Evolutionary conservation across 1,140 invertebrate species (phyloP), one percentile per base, ranked within the genome.

Genomic region (Rhopalosiphum maidis): DNA sequence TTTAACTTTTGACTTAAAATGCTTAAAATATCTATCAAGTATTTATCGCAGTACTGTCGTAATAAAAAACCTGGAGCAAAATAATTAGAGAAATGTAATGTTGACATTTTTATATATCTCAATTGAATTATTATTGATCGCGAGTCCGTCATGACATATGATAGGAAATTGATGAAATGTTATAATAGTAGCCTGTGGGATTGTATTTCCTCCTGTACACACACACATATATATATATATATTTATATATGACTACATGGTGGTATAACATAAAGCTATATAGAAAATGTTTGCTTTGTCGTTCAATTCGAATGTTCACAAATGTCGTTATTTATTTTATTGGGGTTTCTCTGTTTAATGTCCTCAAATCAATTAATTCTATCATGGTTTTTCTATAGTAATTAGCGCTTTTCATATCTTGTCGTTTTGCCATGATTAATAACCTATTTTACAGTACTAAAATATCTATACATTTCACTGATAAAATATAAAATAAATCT

Each of bases 351-450:
- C 15, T 86, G 25, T 86, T 86, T 86, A 46, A 25, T 18, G 85
- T 86, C 46, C 86, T n/a, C 30, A n/a, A 87, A 87, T 87, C 35
- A 48, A 87, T 87, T 87, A 87, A 87, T 87, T 86, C 85, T 11
- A 86, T 86, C 85, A 48, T 9, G 85, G 15, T n/a, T 68, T 68
- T 68, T 30, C 15, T 77, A 23, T n/a, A 25, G n/a, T 77, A 35
- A 77, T 77, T 77, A 77, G 60, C 60, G 18, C 30, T 77, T 9
- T 18, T 77, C 60, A 21, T 15, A n/a, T 77, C 15, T 77, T 77
- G 30, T 77, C 60, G 15, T 77, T n/a, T n/a, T 77, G 60, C 15
- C 11, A 77, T n/a, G 60, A 77, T 77, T 77, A 77, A 77, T 77
- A 68, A 68, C 30, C 60, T 68, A 68, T 60, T 60, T 11, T 68